A percentile compares a stretch with the other conserved stretches of the same genome.
phyloP scores from a whole-genome alignment of 30 jellyfish, hydroid and myxozoan genomes.

The Aurelia aurita complex sp. Pacific region DNA sequence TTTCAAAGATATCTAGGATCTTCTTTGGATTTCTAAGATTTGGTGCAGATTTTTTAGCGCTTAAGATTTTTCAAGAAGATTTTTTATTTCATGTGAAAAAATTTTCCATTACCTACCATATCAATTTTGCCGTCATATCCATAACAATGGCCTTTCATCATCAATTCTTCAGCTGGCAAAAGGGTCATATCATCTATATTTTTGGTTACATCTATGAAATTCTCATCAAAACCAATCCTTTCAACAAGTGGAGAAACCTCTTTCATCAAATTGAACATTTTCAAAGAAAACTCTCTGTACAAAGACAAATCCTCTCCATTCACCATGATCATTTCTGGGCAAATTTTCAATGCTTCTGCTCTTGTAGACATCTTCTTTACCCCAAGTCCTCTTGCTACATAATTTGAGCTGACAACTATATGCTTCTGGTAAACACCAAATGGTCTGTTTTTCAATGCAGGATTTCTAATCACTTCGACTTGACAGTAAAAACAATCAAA shows the following conservation, averaged over 20 bases:
- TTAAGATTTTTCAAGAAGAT: too few species aligned
- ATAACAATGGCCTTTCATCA: slow-evolving; percentile 53
- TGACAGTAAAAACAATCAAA: slow-evolving; percentile 86
- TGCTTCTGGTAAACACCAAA: slow-evolving; percentile 78
- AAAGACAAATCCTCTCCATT: slow-evolving; percentile 77
- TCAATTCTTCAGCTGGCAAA: neutral
- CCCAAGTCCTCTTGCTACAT: slow-evolving; percentile 74
- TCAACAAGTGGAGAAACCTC: slow-evolving; percentile 53
- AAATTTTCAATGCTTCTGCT: slow-evolving; percentile 61
- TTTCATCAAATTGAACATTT: slow-evolving; percentile 35
- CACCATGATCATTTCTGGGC: slow-evolving; percentile 73
- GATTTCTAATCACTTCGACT: slow-evolving; percentile 76
- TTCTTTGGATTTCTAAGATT: too few species aligned
- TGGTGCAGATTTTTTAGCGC: too few species aligned
- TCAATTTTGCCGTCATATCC: slow-evolving; percentile 36
- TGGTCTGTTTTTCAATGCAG: slow-evolving; percentile 53
- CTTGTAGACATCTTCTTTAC: slow-evolving; percentile 60
- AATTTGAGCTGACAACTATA: slow-evolving; percentile 68
- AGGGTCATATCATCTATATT: slow-evolving; percentile 22
- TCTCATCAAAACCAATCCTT: slow-evolving; percentile 82
- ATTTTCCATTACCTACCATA: slow-evolving; percentile 44
- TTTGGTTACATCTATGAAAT: slow-evolving; percentile 70
- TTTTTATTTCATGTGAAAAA: too few species aligned
- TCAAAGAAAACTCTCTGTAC: slow-evolving; percentile 64
- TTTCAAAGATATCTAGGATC: too few species aligned